Conservation (phyloP, 2,797 vertebrate genomes). For the Coregonus ussuriensis region DNA sequence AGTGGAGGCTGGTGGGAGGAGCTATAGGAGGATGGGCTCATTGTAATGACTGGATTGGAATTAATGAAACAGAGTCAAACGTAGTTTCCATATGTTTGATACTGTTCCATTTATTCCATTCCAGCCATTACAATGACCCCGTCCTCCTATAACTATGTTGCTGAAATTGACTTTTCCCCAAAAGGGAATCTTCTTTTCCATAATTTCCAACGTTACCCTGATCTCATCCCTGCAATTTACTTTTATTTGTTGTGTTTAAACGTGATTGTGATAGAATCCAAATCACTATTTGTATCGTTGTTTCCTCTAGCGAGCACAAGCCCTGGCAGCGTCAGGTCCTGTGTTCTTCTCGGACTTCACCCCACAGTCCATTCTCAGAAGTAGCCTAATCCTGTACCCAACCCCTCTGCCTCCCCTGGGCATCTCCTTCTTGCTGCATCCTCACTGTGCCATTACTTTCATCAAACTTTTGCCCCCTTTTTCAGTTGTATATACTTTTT, state of each 20-base stretch:
- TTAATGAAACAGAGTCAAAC: too few species aligned
- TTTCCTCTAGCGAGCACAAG: too few species aligned
- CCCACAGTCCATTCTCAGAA: neutral
- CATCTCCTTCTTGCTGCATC: neutral
- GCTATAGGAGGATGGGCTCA: too few species aligned
- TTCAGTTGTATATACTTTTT: neutral
- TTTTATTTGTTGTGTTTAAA: neutral
- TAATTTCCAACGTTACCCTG: neutral
- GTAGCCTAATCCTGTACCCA: too few species aligned
- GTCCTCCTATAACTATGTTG: neutral
- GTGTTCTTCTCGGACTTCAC: neutral
- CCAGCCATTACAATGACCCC: too few species aligned
- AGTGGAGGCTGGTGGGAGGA: too few species aligned
- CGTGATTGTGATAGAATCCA: neutral
- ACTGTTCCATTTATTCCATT: too few species aligned
- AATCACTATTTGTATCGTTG: neutral
- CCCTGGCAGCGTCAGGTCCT: neutral
- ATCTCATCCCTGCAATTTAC: neutral
- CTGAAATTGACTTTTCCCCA: neutral
- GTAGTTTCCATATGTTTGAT: too few species aligned
- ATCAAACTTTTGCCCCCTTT: too few species aligned
- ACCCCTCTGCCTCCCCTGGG: too few species aligned
- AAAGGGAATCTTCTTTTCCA: neutral
- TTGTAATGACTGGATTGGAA: too few species aligned
- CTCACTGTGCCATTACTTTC: too few species aligned